Evolutionary conservation across 2,888 invertebrate species (phyloP).

Genomic region (Buathra laborator): DNA sequence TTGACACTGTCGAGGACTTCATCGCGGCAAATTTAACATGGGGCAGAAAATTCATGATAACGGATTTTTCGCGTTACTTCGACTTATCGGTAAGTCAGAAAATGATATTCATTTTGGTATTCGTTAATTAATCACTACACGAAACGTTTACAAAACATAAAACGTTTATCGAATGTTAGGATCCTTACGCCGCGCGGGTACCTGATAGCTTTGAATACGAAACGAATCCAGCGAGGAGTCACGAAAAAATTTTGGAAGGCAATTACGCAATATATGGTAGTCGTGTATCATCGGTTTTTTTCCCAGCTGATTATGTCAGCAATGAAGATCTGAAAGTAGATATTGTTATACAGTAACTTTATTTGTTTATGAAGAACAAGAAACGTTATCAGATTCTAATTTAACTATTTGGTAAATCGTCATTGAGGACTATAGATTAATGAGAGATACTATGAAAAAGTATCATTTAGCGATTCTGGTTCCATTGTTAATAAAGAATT

Average conservation of each 20-base stretch:
- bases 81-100: conserved; percentile 73
- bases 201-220: conserved; percentile 71
- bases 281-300: conserved; percentile 75
- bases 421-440: conserved; percentile 77
- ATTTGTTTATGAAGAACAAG: background rate
- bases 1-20: conserved; percentile 79
- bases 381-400: background rate
- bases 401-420: background rate
- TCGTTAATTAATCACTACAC: conserved; percentile 1
- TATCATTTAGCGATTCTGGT: conserved; percentile 78
- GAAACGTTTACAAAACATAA: conserved; percentile 10
- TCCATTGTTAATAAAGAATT: conserved; percentile 78
- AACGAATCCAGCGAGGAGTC: conserved; percentile 60
- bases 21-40: conserved; percentile 79
- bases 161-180: conserved; percentile 68
- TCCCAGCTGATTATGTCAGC: conserved; percentile 75
- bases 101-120: background rate
- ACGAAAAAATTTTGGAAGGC: conserved; percentile 71
- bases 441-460: conserved; percentile 75
- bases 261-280: conserved; percentile 79
- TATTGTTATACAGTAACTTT: background rate
- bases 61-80: conserved; percentile 73
- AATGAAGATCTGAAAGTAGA: conserved; percentile 76
- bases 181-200: conserved; percentile 72
- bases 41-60: conserved; percentile 75